Base-by-base conservation (phyloP, 1,140 invertebrate species). In the Atta colombica region DNA sequence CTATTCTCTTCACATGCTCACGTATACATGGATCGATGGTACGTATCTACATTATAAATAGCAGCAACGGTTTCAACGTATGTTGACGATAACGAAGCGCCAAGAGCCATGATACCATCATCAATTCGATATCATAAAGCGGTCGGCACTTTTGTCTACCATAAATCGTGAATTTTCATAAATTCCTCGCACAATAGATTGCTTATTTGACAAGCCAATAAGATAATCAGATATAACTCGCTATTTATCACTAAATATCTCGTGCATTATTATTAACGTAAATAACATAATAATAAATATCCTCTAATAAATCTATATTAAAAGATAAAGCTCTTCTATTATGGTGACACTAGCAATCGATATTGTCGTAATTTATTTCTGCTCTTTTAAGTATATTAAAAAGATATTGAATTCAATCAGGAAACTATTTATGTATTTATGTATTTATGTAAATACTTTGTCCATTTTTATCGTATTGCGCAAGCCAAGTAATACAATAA, bases 11-110 rank as follows among this genome's bases (percentile, higher is more conserved):
- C 74, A 74, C 78, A 53, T 82, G 45, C 82, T 85, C 18, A 18
- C 78, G 18, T 69, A 21, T 39, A 84, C 18, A 81, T 16, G 89
- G 88, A 90, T 77, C 58, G 16, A 66, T 86, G 89, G 88, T 90
- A 90, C 88, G 88, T 90, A 90, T 85, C 31, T 39, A 71, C 21
- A 55, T 65, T 65, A 74, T 87, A 61, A 53, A 60, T 55, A 74
- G 39, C 39, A 82, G 35, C 35, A 39, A 39, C 4, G 18, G 16
- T 18, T 58, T 60, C 39, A 45, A 84, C 45, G 8, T 51, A 71
- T 39, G 16, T 55, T 49, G 28, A 8, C n/a, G 80, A 84, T 84
- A 84, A 84, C 25, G 39, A 49, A 72, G 60, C 58, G 35, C n/a
- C 45, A 51, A 69, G 45, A 65, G 14, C n/a, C 2, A 35, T 1